Evolutionary conservation across 2,888 invertebrate species (phyloP).

Genomic region (Orchestes rusci): DNA sequence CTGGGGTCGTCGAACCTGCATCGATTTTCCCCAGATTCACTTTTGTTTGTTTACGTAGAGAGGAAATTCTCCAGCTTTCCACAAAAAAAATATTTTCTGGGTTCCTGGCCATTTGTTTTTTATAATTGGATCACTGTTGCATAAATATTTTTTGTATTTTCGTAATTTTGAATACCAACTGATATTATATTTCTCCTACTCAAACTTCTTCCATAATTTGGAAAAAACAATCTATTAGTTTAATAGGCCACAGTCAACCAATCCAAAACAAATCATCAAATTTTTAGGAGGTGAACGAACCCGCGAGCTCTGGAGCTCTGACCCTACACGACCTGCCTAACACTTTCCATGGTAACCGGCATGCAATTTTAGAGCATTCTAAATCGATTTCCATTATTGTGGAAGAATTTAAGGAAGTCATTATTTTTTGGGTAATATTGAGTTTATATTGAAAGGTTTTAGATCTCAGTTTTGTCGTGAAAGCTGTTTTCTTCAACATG

Average conservation of each 20-base stretch:
- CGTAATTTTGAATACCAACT: neutral
- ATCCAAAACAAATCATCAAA: neutral
- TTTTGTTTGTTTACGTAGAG: slow-evolving; percentile 42
- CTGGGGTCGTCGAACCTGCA: slow-evolving; percentile 29
- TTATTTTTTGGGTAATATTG: too few relatives aligned
- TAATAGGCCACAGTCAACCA: neutral
- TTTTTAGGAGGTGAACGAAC: slow-evolving; percentile 21
- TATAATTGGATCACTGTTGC: neutral
- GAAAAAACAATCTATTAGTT: neutral
- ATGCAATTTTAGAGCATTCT: slow-evolving; percentile 42
- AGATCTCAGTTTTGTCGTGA: too few relatives aligned
- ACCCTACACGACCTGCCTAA: slow-evolving; percentile 47
- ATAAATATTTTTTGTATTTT: neutral
- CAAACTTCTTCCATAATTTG: neutral
- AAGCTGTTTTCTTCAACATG: too few relatives aligned
- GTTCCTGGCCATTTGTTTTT: neutral
- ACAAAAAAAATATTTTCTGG: too few relatives aligned
- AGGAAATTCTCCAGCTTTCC: too few relatives aligned
- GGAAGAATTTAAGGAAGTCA: too few relatives aligned
- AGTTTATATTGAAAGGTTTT: too few relatives aligned
- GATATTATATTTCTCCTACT: neutral
- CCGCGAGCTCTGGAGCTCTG: slow-evolving; percentile 41
- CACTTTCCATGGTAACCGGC: slow-evolving; percentile 49
- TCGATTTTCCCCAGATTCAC: slow-evolving; percentile 45
- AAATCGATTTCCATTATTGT: slow-evolving; percentile 41